Conservation (phyloP, 1,140 invertebrate genomes). For the Tetraneura akinire region DNA sequence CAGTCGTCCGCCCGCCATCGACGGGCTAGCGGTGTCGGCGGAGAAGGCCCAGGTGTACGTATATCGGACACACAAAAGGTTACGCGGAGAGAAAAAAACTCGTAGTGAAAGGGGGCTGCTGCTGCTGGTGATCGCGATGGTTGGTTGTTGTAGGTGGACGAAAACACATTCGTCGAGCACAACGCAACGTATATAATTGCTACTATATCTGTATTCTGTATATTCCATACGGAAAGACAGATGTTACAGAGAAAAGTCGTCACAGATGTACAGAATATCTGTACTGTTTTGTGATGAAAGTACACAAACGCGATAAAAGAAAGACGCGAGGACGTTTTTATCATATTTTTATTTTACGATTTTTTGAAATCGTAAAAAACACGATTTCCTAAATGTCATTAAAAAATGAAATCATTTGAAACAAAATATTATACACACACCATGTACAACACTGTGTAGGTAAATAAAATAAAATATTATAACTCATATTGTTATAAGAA, state of each 20-base stretch:
- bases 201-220: too few relatives aligned
- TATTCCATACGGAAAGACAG: not conserved
- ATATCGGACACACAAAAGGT: slow-evolving; percentile 43
- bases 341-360: not conserved
- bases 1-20: not conserved
- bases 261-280: not conserved
- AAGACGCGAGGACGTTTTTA: not conserved
- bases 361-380: not conserved
- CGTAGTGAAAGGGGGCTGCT: slow-evolving; percentile 24
- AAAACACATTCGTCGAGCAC: not conserved
- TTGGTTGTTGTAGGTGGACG: slow-evolving; percentile 45
- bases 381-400: too few relatives aligned
- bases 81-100: slow-evolving; percentile 19
- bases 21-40: not conserved
- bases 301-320: not conserved
- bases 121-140: not conserved
- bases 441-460: too few relatives aligned
- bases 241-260: slow-evolving; percentile 11
- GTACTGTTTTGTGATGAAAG: not conserved
- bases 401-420: too few relatives aligned
- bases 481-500: too few relatives aligned
- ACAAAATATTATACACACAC: too few relatives aligned
- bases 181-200: too few relatives aligned
- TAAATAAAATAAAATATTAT: too few relatives aligned
- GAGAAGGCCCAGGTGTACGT: slow-evolving; percentile 21